Conservation (phyloP, 2,797 vertebrate species). For the Oryzias dopingdopingensis region DNA sequence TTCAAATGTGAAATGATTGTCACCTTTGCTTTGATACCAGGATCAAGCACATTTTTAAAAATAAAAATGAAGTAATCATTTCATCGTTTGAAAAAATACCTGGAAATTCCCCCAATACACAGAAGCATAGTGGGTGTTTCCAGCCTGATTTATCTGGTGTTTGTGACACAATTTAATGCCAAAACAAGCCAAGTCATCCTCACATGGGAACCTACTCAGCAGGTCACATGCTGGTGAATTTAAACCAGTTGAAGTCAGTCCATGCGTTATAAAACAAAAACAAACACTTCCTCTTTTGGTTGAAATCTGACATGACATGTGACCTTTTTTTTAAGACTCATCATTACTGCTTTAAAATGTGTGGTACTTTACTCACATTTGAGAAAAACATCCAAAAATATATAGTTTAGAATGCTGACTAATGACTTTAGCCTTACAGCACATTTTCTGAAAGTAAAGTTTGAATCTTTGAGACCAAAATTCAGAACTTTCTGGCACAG, state of each 20-base stretch:
- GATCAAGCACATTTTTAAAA: constrained; percentile 7
- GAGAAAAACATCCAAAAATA: not conserved
- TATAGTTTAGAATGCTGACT: not conserved
- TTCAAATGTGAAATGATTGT: constrained; percentile 14
- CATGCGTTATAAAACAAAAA: not conserved
- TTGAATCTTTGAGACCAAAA: not conserved
- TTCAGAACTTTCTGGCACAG: not conserved
- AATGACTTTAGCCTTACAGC: not conserved
- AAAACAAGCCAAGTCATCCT: constrained; percentile 36
- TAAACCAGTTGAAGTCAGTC: not conserved
- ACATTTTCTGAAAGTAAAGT: not conserved
- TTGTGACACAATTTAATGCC: not conserved
- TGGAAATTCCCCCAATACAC: constrained; percentile 32
- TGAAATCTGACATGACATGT: not conserved
- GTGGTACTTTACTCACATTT: not conserved
- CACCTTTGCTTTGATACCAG: constrained; percentile 8
- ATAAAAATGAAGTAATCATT: not conserved
- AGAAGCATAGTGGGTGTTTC: constrained; percentile 47
- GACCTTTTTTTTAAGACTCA: not conserved
- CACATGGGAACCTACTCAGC: not conserved
- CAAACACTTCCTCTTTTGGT: constrained; percentile 46
- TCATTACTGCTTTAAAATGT: too few species aligned
- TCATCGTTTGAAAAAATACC: constrained; percentile 18
- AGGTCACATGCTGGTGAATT: constrained; percentile 37
- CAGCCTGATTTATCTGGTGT: not conserved